Base-by-base conservation (phyloP, 2,113 vertebrate genomes). In the Alouatta palliata region DNA sequence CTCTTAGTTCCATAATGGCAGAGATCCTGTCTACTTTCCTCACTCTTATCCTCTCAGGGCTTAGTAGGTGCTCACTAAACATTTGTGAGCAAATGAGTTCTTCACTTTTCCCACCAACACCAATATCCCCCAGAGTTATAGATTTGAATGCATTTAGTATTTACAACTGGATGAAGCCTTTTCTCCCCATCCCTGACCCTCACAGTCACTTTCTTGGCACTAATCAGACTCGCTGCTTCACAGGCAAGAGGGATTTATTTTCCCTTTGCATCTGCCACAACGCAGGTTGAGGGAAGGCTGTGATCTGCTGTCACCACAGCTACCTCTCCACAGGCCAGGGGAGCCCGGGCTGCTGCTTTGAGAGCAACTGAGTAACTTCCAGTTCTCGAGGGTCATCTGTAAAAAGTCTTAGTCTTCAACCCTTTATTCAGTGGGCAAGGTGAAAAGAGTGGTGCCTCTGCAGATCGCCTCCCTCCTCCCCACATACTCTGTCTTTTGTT, bases 341-440 rank as follows among this genome's bases (percentile, higher is more conserved):
- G 37, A n/a, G 13, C 61, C 14, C 3, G 7, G 23, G 32, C 37
- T 93, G 58, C 87, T 88, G 35, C n/a, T 71, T 75, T 79, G 47
- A 93, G 58, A 54, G 47, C 21, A 16, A 37, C 23, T 37, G 73
- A 37, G 27, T 61, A 32, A 84, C 49, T 94, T 32, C 32, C 14
- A 23, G 27, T 73, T 90, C 85, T 85, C 32, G 7, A 84, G 82
- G 77, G 64, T 64, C 47, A 20, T 32, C 11, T 32, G 16, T 23
- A 47, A 90, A 58, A 40, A 81, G 81, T 32, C 71, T 97, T 95
- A 32, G 80, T 90, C 86, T 77, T 85, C 79, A 92, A 19, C 21
- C 35, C 17, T 61, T 54, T 82, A n/a, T 90, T 88, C 84, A 30
- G 5, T 49, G 47, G 71, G 27, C n/a, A 84, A 27, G 45, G 27